Base-by-base conservation (phyloP, 92 coral and sea anemone genomes). In the Hydrozoanthus gracilis region DNA sequence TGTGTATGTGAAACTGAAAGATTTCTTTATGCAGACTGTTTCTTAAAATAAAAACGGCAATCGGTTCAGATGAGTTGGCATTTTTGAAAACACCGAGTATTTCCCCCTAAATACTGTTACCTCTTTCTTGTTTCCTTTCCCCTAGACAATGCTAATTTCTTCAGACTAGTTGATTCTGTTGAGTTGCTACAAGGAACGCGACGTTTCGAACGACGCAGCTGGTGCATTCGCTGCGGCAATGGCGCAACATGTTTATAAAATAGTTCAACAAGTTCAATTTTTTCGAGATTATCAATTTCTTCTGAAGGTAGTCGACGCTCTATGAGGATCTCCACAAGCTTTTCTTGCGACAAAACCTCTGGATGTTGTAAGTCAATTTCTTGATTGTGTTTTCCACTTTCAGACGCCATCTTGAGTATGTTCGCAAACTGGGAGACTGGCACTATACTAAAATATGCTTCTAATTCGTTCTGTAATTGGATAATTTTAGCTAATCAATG, bases 321-420 rank as follows among this genome's bases (percentile, higher is more conserved):
- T 72, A 85, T 72, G 62, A 96, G 93, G 50, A 95, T 93, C 84
- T 95, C 91, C 58, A 92, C 52, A 7, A 96, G 91, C 18, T 86
- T 91, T 88, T 96, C 98, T 82, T 90, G 89, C 9, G 98, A 78
- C 49, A 96, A 93, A 88, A 96, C 91, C 79, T 96, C 99, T 3
- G 99, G 99, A 88, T 95, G 97, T 83, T 90, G 86, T 46, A 88
- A 75, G 69, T 66, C 55, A 44, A 82, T 15, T 46, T 52, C 35
- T 5, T 20, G 47, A 71, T 52, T 50, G 35, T 86, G 72, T 87
- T 82, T 51, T 76, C 15, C 79, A 46, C 0, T 64, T 46, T n/a
- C 52, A 7, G 87, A 83, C 87, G 87, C 87, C 87, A 83, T 83
- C 16, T 83, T 77, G 73, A 76, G 4, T 27, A 50, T 16, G 14